Conservation (phyloP, 30 jellyfish, hydroid and myxozoan species). For the Aurelia aurita region DNA sequence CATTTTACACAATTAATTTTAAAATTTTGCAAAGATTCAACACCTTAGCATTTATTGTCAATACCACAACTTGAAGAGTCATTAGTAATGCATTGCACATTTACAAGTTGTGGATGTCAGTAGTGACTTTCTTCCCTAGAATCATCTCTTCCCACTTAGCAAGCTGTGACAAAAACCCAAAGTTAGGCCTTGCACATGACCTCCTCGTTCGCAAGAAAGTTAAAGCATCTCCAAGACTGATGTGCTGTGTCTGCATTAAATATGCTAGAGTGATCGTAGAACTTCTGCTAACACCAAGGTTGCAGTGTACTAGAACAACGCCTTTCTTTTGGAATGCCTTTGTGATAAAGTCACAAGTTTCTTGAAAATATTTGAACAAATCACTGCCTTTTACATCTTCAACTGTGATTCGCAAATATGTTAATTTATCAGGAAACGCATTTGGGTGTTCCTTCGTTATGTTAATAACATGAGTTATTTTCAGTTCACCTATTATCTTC, state of each 20-base stretch:
- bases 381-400: constrained; percentile 75
- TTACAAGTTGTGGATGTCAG: constrained; percentile 39
- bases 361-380: constrained; percentile 58
- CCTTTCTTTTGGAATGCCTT: constrained; percentile 72
- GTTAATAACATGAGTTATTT: constrained; percentile 79
- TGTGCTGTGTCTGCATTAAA: constrained; percentile 63
- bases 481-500: constrained; percentile 57
- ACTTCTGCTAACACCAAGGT: constrained; percentile 91
- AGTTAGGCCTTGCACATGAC: constrained; percentile 85
- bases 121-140: constrained; percentile 58
- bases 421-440: constrained; percentile 64
- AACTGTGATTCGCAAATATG: constrained; percentile 60
- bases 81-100: too few relatives aligned
- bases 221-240: constrained; percentile 67
- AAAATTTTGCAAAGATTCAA: too few relatives aligned
- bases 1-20: too few relatives aligned
- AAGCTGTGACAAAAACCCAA: constrained; percentile 82
- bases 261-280: constrained; percentile 78
- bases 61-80: too few relatives aligned
- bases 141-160: constrained; percentile 79
- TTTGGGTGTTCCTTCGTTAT: constrained; percentile 79
- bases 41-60: too few relatives aligned
- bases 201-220: constrained; percentile 72
- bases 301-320: constrained; percentile 82
- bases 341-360: constrained; percentile 68